Base-by-base conservation (phyloP, 2,797 vertebrate species). In the Hypotaenidia okinawae region DNA sequence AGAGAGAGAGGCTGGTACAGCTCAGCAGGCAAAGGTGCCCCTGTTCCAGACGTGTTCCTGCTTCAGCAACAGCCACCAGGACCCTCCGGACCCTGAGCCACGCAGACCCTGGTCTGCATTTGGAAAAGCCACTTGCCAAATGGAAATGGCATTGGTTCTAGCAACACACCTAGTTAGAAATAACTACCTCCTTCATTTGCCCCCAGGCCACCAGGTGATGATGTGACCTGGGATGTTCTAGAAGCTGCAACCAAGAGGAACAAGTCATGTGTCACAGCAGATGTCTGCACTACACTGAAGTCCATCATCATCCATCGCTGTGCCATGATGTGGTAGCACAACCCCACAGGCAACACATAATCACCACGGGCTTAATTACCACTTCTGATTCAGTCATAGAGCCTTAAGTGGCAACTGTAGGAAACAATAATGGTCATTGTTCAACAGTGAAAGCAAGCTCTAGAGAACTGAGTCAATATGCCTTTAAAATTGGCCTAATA, bases 91-190 rank as follows among this genome's bases (percentile, higher is more conserved):
- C 5, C n/a, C 27, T 5, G 16, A 23, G 17, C 32, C 37, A 23
- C 1, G 1, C 25, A 74, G 10, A 15, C 28, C 19, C 49, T 17
- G 14, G 2, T 37, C 30, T 61, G 33, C 5, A 1, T 45, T 84
- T 49, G 30, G 58, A 81, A 84, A 54, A 75, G 47, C 49, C 6
- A 39, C 27, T 32, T 58, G 64, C 32, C 52, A 55, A 76, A 87
- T 32, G 2, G 0, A 45, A 87, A 32, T 18, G 45, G 25, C 43
- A 80, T n/a, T 52, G 52, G 28, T 63, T 23, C 35, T 0, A 1
- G 37, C 11, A 78, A 45, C 30, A 22, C 0, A 4, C 9, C n/a
- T 59, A 21, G 57, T 30, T n/a, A 93, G 43, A 55, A 69, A 45
- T 16, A 74, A n/a, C 30, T 7, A 43, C 33, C 9, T 45, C 2